phyloP scores from a whole-genome alignment of 92 coral and sea anemone genomes.

The Palythoa grandiflora region DNA sequence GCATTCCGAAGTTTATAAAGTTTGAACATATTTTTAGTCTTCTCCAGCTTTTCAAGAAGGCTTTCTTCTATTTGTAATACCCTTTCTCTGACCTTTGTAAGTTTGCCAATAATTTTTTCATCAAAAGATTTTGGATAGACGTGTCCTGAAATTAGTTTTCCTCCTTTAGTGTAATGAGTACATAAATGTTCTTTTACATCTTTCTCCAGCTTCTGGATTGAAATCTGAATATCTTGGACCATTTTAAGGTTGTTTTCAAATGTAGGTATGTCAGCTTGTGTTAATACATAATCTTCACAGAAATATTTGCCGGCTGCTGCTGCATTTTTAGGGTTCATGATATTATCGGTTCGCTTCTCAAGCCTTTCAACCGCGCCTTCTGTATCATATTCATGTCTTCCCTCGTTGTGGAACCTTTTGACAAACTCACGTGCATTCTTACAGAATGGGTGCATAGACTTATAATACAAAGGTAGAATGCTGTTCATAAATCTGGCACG shows the following conservation, averaged over 20 bases:
- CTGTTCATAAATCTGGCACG: slow-evolving; percentile 39
- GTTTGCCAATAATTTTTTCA: slow-evolving; percentile 52
- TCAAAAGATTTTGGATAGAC: slow-evolving; percentile 22
- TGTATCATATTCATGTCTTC: slow-evolving; percentile 49
- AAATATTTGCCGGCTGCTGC: slow-evolving; percentile 58
- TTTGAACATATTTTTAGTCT: slow-evolving; percentile 52
- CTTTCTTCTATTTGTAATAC: slow-evolving; percentile 37
- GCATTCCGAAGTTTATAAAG: slow-evolving; percentile 24
- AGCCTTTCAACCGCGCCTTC: slow-evolving; percentile 20
- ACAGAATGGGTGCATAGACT: slow-evolving; percentile 43
- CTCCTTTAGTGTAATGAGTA: slow-evolving; percentile 48
- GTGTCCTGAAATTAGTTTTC: slow-evolving; percentile 55
- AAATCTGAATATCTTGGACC: slow-evolving; percentile 35
- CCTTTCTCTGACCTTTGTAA: slow-evolving; percentile 34
- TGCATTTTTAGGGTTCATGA: slow-evolving; percentile 15
- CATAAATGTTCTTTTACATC: slow-evolving; percentile 42
- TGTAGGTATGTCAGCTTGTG: slow-evolving; percentile 33
- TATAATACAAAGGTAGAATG: slow-evolving; percentile 35
- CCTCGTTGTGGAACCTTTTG: slow-evolving; percentile 40
- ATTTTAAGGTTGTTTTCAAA: slow-evolving; percentile 49
- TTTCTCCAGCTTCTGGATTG: slow-evolving; percentile 60
- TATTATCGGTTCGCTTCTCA: slow-evolving; percentile 6
- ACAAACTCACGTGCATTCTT: slow-evolving; percentile 44
- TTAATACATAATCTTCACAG: slow-evolving; percentile 44
- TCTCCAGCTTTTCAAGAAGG: slow-evolving; percentile 44